Base-by-base conservation (phyloP, 2,113 vertebrate species). In the Trematocara zebra region DNA sequence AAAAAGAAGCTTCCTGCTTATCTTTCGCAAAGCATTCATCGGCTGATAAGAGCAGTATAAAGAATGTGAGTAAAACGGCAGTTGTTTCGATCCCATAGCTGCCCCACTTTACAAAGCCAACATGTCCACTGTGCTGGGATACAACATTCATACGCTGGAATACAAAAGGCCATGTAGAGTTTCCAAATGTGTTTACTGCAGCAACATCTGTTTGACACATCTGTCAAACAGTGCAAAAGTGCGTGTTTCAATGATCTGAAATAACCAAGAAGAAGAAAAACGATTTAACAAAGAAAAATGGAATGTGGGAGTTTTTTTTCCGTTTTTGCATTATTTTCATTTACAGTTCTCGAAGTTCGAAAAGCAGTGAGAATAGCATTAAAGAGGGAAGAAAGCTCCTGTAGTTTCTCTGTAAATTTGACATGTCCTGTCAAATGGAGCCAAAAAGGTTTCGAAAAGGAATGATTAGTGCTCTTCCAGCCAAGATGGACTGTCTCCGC, bases 401-500 rank as follows among this genome's bases (percentile, higher is more conserved):
- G 89, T 89, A 78, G 85, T 90, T 90, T 91, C 40, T 81, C 18
- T 83, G 78, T 82, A 81, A 67, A 76, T 61, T 56, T 69, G 64
- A 86, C 76, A 85, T 83, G 84, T 92, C 40, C 59, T 53, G 86
- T 91, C 67, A 87, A 85, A 88, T 61, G 52, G 44, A 88, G 83
- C 87, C 74, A 14, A 28, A 1, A 3, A 6, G 53, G 54, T 67
- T 67, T 57, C 0, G 2, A 54, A 51, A 31, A 7, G 59, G 79
- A 82, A 76, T 54, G 18, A 92, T 96, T 97, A 98, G 95, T 98
- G 97, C 93, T 99, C 97, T 95, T 99, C 99, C 69, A 99, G 96
- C 98, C 98, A 99, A 56, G 99, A 99, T 0, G 98, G 98, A 84
- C 94, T 95, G 83, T 99, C 98, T 74, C 95, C 96, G 82, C 98